Evolutionary conservation across 2,797 vertebrate species (phyloP).

Genomic region (Myotis pilosus): DNA sequence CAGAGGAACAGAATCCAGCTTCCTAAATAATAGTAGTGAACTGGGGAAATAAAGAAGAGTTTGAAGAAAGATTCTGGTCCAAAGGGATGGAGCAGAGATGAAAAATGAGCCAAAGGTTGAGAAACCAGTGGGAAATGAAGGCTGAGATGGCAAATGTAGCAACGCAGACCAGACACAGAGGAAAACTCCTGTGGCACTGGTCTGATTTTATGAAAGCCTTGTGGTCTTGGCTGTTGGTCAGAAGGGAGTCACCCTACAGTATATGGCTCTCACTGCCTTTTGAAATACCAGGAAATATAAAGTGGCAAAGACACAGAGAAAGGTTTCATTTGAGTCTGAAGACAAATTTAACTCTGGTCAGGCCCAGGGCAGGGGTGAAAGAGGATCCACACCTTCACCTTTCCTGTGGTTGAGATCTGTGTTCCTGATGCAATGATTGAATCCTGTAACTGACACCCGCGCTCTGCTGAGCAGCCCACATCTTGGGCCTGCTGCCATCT

Average conservation of each 20-base stretch:
- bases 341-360: not conserved
- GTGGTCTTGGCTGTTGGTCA: not conserved
- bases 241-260: not conserved
- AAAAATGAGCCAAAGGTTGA: not conserved
- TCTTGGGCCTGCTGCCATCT: not conserved
- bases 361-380: not conserved
- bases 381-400: not conserved
- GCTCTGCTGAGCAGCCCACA: not conserved
- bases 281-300: constrained; percentile 28
- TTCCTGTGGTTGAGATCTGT: not conserved
- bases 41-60: not conserved
- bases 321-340: not conserved
- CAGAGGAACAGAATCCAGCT: not conserved
- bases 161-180: not conserved
- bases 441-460: not conserved
- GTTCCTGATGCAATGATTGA: not conserved
- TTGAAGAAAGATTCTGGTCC: not conserved
- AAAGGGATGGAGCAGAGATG: not conserved
- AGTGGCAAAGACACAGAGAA: not conserved
- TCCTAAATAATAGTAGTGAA: not conserved
- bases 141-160: not conserved
- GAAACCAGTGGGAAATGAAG: not conserved
- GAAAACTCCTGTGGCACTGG: not conserved
- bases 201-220: not conserved
- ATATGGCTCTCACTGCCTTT: not conserved